Evolutionary conservation across 2,888 invertebrate genomes (phyloP).

Genomic region (Hirtodrosophila trivittata): DNA sequence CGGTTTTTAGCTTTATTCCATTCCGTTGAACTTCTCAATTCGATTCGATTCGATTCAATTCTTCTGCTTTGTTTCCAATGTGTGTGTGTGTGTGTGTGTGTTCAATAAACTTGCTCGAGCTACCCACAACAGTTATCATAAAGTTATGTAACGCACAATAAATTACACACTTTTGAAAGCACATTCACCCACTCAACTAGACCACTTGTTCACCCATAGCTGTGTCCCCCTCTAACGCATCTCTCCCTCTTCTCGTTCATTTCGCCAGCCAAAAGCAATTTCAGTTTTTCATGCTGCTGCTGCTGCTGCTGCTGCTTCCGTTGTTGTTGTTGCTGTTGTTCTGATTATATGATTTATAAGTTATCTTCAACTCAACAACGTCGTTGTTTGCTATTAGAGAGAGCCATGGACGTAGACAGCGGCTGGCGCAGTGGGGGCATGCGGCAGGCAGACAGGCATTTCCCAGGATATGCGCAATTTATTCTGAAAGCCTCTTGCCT

Average conservation of each 20-base stretch:
- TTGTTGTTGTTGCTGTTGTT: constrained; percentile 45
- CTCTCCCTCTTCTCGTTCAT: background rate
- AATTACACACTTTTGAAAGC: constrained; percentile 71
- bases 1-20: no score
- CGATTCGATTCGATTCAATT: constrained; percentile 16
- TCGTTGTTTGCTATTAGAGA: constrained; percentile 52
- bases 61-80: constrained; percentile 5
- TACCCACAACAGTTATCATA: constrained; percentile 60
- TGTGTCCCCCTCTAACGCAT: background rate
- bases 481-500: constrained; percentile 56
- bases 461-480: constrained; percentile 65
- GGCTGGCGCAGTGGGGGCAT: background rate
- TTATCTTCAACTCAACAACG: constrained; percentile 69
- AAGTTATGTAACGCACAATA: constrained; percentile 78
- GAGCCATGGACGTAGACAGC: background rate
- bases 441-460: background rate
- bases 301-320: constrained; percentile 21
- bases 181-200: constrained; percentile 56
- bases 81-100: constrained; percentile 3
- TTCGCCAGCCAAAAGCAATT: constrained; percentile 63
- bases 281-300: constrained; percentile 70
- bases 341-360: constrained; percentile 78
- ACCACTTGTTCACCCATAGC: background rate
- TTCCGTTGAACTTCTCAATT: background rate
- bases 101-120: constrained; percentile 52